These are phyloP conservation scores for Pelagia noctiluca DNA, from an alignment of 30 jellyfish, hydroid and myxozoan genomes.

Conservation along the genomic window DNA sequence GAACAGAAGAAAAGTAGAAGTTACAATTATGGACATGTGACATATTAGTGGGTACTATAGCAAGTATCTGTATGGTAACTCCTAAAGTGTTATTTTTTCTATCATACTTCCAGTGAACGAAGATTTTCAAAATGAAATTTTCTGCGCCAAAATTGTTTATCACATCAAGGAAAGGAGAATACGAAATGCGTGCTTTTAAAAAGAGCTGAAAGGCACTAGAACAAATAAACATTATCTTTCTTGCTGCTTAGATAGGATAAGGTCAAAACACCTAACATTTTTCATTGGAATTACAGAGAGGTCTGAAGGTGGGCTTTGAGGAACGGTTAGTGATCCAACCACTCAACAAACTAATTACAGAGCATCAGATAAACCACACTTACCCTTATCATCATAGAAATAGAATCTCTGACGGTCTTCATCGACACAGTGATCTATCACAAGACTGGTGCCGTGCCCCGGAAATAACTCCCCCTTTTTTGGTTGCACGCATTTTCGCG, in stretches of 20 bases:
- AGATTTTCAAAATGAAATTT: too few relatives aligned
- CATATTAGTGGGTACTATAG: neutral
- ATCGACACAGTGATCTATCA: neutral
- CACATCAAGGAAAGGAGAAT: too few relatives aligned
- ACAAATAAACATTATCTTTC: neutral
- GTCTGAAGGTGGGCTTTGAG: neutral
- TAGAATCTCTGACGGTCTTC: constrained; percentile 17
- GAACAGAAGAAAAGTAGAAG: neutral
- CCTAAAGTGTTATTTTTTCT: neutral
- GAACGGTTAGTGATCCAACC: neutral
- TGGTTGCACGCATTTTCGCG: constrained; percentile 27
- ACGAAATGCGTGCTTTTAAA: neutral
- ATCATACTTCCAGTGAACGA: neutral
- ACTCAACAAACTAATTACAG: neutral
- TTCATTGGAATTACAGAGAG: neutral
- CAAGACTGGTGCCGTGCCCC: neutral
- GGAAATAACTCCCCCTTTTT: neutral
- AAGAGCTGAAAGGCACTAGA: neutral
- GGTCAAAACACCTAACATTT: neutral
- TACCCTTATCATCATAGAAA: constrained; percentile 55
- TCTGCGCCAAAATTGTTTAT: too few relatives aligned
- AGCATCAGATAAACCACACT: neutral
- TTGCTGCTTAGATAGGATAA: neutral
- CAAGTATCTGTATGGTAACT: neutral
- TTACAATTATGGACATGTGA: neutral